Base-by-base conservation (phyloP, 2,797 vertebrate genomes). In the Sorex maritimensis region DNA sequence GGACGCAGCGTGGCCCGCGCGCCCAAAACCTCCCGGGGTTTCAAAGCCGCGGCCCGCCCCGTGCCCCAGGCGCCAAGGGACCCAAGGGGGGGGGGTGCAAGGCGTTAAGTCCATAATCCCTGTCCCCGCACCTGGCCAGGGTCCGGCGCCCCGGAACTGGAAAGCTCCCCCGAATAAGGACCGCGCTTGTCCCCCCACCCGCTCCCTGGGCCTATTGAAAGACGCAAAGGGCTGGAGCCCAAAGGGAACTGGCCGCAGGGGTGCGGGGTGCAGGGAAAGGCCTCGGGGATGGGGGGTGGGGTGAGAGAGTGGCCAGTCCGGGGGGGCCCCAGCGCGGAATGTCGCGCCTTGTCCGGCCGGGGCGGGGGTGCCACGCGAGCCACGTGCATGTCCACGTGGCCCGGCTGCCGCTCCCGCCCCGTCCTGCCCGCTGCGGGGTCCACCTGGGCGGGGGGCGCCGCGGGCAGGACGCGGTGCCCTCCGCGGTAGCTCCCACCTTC, bases 321-420 rank as follows among this genome's bases (percentile, higher is more conserved):
- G 5, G 34, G 34, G 34, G 46, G 17, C 80, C 90, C 5, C n/a
- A 38, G 49, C 1, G 75, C 28, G 41, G 61, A 63, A 58, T 41
- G 15, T 11, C 24, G 0, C 15, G 14, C 15, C n/a, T 61, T 19
- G 5, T 34, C 6, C 4, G 52, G 4, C 1, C 1, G 12, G 21
- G 46, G 41, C 2, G 12, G 21, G 46, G 34, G 19, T 15, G 19
- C 17, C 9, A 28, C 41, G 81, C 34, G 2, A 34, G 38, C 30
- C 9, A 21, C 58, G 41, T 44, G 1, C 81, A 63, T 17, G 77
- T 41, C 26, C 21, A 23, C 23, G 17, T 52, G 24, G n/a, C 68
- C 41, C 15, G 55, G 67, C 49, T 55, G 4, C 1, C 1, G 24
- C 34, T 34, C 34, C 34, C 34, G 34, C 34, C 34, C 34, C 34